Evolutionary conservation across 2,888 invertebrate genomes (phyloP).

Genomic region (Xiphydria camelus): DNA sequence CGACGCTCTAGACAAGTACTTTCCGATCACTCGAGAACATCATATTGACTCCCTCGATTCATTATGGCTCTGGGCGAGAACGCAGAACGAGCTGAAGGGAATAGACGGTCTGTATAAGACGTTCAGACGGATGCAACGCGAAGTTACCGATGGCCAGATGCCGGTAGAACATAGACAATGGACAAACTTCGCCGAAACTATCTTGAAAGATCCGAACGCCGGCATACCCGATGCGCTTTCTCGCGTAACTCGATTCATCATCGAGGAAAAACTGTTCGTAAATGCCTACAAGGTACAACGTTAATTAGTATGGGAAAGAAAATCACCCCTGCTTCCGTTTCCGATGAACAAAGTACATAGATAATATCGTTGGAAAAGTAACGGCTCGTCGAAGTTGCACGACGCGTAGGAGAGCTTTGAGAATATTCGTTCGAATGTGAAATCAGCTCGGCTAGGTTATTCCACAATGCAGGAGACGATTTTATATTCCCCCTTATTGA

Average conservation of each 20-base stretch:
- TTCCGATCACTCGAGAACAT: slow-evolving; percentile 28
- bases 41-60: slow-evolving; percentile 48
- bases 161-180: slow-evolving; percentile 60
- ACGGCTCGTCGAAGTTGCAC: too few species aligned
- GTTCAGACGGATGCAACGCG: slow-evolving; percentile 66
- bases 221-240: slow-evolving; percentile 64
- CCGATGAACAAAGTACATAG: too few species aligned
- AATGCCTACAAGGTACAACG: slow-evolving; percentile 67
- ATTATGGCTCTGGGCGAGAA: slow-evolving; percentile 67
- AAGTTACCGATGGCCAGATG: slow-evolving; percentile 46
- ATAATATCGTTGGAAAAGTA: too few species aligned
- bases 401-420: too few species aligned
- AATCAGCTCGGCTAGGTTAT: too few species aligned
- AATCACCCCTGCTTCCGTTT: too few species aligned
- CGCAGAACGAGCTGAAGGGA: slow-evolving; percentile 65
- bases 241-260: slow-evolving; percentile 65
- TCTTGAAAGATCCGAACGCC: slow-evolving; percentile 67
- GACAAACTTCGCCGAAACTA: slow-evolving; percentile 68
- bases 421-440: too few species aligned
- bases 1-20: slow-evolving; percentile 57
- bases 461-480: too few species aligned
- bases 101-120: slow-evolving; percentile 70
- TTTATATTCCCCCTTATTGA: too few species aligned
- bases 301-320: too few species aligned
- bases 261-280: slow-evolving; percentile 69